Evolutionary conservation across 2,113 vertebrate species (phyloP).

Genomic region (Grallaria varia): DNA sequence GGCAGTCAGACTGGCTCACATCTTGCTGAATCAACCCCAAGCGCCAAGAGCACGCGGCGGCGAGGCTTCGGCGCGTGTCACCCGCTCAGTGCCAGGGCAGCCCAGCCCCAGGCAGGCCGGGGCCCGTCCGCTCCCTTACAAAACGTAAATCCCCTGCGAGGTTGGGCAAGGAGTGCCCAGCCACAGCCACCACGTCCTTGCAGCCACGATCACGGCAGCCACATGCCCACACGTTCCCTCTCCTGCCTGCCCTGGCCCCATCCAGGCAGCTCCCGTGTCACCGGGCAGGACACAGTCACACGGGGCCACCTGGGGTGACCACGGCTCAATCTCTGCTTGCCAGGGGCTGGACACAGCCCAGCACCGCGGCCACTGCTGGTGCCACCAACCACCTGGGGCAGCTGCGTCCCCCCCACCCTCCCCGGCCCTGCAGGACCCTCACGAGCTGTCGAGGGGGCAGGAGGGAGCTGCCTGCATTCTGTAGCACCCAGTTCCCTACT

Average conservation of each 20-base stretch:
- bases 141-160: not conserved
- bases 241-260: not conserved
- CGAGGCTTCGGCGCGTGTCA: not conserved
- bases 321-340: not conserved
- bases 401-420: accelerated
- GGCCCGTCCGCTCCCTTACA: not conserved
- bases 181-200: not conserved
- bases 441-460: not conserved
- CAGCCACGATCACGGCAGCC: not conserved
- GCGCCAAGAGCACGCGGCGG: not conserved
- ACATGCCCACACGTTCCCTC: not conserved
- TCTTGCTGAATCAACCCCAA: conserved; percentile 47
- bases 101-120: conserved; percentile 22
- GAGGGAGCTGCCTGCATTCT: not conserved
- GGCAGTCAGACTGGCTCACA: not conserved
- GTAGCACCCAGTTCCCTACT: accelerated
- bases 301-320: not conserved
- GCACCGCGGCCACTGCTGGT: accelerated
- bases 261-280: not conserved
- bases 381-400: not conserved
- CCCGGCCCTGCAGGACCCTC: accelerated
- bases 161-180: not conserved
- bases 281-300: not conserved
- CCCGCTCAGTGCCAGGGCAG: not conserved
- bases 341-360: not conserved